Percentiles rank a stretch among this genome's conserved stretches.
phyloP scores from a whole-genome alignment of 2,888 invertebrate species.

The Tachina grossa region DNA sequence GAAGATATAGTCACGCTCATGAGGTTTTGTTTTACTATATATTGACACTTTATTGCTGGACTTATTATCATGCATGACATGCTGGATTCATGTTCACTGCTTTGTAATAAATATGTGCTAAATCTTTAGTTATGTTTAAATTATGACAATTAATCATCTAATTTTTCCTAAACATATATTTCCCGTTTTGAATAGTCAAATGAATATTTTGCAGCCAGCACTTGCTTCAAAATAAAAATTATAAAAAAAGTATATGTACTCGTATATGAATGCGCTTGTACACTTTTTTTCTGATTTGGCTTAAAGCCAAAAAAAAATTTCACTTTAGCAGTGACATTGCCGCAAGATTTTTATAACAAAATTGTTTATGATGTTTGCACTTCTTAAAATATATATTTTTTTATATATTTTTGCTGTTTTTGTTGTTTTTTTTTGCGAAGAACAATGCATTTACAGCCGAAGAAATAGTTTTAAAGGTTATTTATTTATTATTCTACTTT shows the following conservation, averaged over 20 bases:
- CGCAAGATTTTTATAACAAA: conserved; percentile 62
- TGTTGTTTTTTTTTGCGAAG: conserved; percentile 32
- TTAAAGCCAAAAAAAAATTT: conserved; percentile 66
- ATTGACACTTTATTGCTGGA: too few relatives aligned
- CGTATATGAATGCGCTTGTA: neutral
- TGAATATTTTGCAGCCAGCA: conserved; percentile 11
- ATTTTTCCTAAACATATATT: neutral
- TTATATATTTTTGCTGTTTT: neutral
- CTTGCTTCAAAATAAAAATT: neutral
- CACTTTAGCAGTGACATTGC: conserved; percentile 72
- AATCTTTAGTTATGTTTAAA: conserved; percentile 37
- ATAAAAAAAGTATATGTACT: too few relatives aligned
- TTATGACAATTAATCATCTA: conserved; percentile 47
- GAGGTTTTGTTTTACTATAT: too few relatives aligned
- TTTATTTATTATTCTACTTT: conserved; percentile 11
- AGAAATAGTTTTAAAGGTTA: conserved; percentile 33
- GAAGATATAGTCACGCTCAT: too few relatives aligned
- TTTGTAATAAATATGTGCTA: neutral
- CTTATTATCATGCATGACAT: too few relatives aligned
- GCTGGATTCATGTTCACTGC: too few relatives aligned
- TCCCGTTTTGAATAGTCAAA: conserved; percentile 16
- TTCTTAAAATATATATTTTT: conserved; percentile 26
- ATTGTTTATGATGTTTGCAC: conserved; percentile 40
- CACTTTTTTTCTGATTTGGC: conserved; percentile 42
- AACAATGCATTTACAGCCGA: conserved; percentile 55